A percentile compares a stretch with the other conserved stretches of the same genome.
Evolutionary conservation across 2,888 invertebrate genomes (phyloP).

Genomic region (Andrena trimmerana): DNA sequence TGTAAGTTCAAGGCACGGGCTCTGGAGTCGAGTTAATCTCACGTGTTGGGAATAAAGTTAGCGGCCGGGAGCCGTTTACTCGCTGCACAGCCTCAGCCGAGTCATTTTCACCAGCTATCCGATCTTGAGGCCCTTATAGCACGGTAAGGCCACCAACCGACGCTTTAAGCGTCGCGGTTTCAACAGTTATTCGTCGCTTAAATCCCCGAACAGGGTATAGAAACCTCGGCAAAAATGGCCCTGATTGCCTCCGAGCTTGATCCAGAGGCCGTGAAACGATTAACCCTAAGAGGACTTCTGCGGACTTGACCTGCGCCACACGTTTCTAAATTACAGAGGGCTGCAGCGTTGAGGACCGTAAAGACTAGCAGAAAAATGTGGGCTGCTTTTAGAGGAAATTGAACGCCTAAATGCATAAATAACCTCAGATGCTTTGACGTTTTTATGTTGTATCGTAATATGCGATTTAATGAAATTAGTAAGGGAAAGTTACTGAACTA

Average conservation of each 20-base stretch:
- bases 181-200: conserved; percentile 58
- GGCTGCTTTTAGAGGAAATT: too few relatives aligned
- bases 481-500: too few relatives aligned
- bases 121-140: conserved; percentile 55
- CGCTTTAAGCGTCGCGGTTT: conserved; percentile 41
- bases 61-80: conserved; percentile 70
- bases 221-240: conserved; percentile 57
- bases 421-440: too few relatives aligned
- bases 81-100: conserved; percentile 67
- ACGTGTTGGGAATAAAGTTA: conserved; percentile 80
- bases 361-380: too few relatives aligned
- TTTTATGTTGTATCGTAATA: too few relatives aligned
- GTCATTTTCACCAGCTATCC: conserved; percentile 71
- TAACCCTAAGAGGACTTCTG: not conserved
- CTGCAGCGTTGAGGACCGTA: too few relatives aligned
- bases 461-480: too few relatives aligned
- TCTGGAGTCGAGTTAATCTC: conserved; percentile 75
- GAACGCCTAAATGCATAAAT: too few relatives aligned
- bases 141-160: conserved; percentile 31
- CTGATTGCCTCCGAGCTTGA: conserved; percentile 32
- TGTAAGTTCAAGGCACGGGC: conserved; percentile 68
- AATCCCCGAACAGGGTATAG: conserved; percentile 42
- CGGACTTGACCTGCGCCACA: too few relatives aligned
- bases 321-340: too few relatives aligned
- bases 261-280: not conserved